Evolutionary conservation across 2,888 invertebrate genomes (phyloP).

Genomic region (Drosophila kuntzei): DNA sequence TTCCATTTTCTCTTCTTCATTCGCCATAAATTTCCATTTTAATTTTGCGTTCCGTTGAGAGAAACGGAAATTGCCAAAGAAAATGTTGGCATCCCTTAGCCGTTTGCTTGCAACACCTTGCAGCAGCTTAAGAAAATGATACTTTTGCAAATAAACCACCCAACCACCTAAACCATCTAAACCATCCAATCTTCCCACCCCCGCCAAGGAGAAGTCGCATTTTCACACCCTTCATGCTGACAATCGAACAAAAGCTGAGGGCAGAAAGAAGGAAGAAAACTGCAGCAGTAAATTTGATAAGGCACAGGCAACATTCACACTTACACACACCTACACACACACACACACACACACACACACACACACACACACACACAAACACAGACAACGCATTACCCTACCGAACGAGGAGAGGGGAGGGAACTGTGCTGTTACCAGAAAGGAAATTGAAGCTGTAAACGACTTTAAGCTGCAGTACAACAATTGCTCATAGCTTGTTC

Average conservation of each 20-base stretch:
- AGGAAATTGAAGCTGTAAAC: conserved; percentile 5
- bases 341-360: neutral
- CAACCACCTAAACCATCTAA: neutral
- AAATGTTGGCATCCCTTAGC: conserved; percentile 22
- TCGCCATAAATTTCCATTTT: conserved; percentile 21
- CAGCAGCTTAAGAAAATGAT: conserved; percentile 31
- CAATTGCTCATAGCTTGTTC: neutral
- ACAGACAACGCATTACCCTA: conserved; percentile 33
- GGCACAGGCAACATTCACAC: conserved; percentile 29
- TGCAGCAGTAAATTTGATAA: conserved; percentile 50
- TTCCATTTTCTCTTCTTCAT: neutral
- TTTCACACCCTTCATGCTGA: conserved; percentile 41
- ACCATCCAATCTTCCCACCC: neutral
- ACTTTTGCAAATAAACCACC: conserved; percentile 13
- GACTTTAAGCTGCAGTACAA: conserved; percentile 12
- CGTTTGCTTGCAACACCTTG: conserved; percentile 33
- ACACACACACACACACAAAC: neutral
- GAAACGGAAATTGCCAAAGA: conserved; percentile 39
- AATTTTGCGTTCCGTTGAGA: conserved; percentile 6
- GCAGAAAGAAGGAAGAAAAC: conserved; percentile 26
- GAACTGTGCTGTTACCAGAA: neutral
- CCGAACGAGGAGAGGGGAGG: conserved; percentile 13
- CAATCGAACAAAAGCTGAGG: conserved; percentile 14
- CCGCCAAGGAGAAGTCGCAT: conserved; percentile 1
- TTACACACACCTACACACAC: neutral